Percentiles rank a stretch among this genome's conserved stretches.
Conservation (phyloP, 2,113 vertebrate genomes). For the Anoura caudifer region DNA sequence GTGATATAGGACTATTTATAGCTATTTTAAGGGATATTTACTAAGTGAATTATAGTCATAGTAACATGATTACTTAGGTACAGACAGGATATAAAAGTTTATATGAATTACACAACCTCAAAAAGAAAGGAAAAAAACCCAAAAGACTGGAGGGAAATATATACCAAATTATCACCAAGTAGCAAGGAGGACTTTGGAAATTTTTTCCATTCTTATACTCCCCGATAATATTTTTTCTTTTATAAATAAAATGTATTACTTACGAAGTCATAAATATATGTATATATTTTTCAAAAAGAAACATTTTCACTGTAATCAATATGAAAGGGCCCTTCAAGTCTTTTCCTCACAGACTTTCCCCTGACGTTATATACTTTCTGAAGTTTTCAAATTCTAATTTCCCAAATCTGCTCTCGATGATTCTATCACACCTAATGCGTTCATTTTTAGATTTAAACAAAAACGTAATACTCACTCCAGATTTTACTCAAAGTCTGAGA, state of each 20-base stretch:
- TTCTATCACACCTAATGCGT: not conserved
- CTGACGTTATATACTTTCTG: not conserved
- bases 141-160: not conserved
- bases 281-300: not conserved
- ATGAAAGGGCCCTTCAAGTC: not conserved
- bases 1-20: not conserved
- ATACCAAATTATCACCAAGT: not conserved
- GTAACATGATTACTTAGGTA: not conserved
- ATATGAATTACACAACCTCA: not conserved
- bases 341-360: not conserved
- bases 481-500: slow-evolving; percentile 81
- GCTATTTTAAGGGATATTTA: not conserved
- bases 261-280: not conserved
- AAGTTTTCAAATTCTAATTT: not conserved
- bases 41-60: not conserved
- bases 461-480: slow-evolving; percentile 85
- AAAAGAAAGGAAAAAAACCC: not conserved
- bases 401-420: not conserved
- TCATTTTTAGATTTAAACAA: not conserved
- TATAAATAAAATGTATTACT: not conserved
- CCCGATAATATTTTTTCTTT: not conserved
- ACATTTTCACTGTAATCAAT: not conserved
- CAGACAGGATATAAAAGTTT: not conserved
- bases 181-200: not conserved
- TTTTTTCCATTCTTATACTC: not conserved